phyloP scores from a whole-genome alignment of 2,113 vertebrate genomes.

The Emydura subglobosa region DNA sequence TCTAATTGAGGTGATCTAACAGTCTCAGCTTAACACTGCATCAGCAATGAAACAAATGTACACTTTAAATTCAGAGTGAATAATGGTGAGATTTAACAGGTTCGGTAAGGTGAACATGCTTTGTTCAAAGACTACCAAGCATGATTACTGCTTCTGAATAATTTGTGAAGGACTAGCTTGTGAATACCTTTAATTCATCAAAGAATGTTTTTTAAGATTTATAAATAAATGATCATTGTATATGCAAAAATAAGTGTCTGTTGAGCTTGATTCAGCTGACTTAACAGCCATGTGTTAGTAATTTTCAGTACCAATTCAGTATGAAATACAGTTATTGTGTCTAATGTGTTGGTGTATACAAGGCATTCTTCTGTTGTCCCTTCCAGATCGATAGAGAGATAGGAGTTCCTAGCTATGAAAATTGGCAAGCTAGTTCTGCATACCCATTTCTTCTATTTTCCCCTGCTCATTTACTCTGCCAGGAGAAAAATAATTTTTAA shows the following conservation, averaged over 20 bases:
- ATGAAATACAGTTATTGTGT: rapidly evolving
- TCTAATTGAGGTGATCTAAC: neutral
- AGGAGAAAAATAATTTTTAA: neutral
- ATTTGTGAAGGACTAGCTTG: neutral
- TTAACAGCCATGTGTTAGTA: neutral
- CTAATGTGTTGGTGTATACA: rapidly evolving
- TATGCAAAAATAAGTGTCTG: neutral
- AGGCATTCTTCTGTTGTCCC: neutral
- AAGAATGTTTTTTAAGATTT: neutral
- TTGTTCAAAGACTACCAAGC: neutral
- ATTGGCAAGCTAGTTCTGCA: neutral
- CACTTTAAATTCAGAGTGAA: neutral
- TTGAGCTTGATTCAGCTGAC: neutral
- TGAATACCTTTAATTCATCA: neutral
- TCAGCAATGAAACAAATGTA: neutral
- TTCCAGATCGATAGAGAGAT: neutral
- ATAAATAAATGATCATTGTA: neutral
- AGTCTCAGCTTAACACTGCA: neutral
- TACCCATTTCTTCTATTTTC: neutral
- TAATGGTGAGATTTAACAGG: neutral
- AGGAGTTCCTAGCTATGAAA: neutral
- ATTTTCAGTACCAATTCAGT: neutral
- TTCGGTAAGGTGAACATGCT: neutral
- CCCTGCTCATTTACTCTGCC: neutral
- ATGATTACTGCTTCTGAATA: neutral